A percentile compares a stretch with the other conserved stretches of the same genome.
Conservation (phyloP, 2,888 invertebrate genomes). For the Molorchus minor region DNA sequence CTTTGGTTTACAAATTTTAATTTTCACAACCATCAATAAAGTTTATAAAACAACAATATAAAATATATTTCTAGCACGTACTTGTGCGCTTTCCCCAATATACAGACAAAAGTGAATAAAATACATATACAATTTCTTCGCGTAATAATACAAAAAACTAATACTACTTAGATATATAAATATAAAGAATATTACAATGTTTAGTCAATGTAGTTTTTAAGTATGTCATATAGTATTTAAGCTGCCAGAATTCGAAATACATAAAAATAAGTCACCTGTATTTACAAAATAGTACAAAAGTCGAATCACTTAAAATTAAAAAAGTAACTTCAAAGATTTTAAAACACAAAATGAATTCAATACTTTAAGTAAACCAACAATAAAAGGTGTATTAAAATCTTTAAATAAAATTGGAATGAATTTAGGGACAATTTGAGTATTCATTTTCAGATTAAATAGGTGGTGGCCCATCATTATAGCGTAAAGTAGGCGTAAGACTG, state of each 20-base stretch:
- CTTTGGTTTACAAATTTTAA: constrained; percentile 47
- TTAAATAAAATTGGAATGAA: constrained; percentile 35
- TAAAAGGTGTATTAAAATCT: constrained; percentile 31
- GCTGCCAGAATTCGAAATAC: constrained; percentile 29
- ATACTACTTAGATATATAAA: constrained; percentile 40
- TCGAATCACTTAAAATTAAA: constrained; percentile 34
- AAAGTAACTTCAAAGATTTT: constrained; percentile 32
- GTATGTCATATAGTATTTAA: constrained; percentile 29
- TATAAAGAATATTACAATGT: constrained; percentile 36
- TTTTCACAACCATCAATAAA: constrained; percentile 56
- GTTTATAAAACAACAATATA: constrained; percentile 58
- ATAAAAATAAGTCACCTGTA: constrained; percentile 42
- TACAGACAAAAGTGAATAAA: constrained; percentile 55
- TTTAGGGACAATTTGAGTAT: constrained; percentile 19
- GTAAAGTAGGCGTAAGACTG: constrained; percentile 87
- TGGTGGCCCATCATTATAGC: constrained; percentile 93
- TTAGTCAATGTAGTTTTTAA: constrained; percentile 9
- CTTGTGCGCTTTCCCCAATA: constrained; percentile 60
- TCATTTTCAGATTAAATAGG: constrained; percentile 72
- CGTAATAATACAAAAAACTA: constrained; percentile 45
- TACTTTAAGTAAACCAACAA: neutral
- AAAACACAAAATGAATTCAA: constrained; percentile 31
- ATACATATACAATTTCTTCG: constrained; percentile 40
- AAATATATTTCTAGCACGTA: constrained; percentile 51
- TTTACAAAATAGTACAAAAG: constrained; percentile 42